These are phyloP conservation scores for Leptinotarsa rubiginosa DNA, from an alignment of 2,888 invertebrate genomes.

Conservation along the genomic window DNA sequence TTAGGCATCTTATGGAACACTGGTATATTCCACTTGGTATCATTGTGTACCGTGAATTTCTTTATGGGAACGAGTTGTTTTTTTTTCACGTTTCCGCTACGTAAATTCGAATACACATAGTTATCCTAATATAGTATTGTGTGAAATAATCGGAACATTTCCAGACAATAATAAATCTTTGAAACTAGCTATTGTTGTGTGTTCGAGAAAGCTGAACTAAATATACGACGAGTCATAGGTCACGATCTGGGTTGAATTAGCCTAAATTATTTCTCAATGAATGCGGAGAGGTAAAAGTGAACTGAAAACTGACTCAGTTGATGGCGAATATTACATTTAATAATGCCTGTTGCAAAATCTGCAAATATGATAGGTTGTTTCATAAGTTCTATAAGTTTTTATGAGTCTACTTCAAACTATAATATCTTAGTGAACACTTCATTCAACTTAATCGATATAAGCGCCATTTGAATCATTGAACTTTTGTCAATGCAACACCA, in stretches of 20 bases:
- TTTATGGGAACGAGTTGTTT: background rate
- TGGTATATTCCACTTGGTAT: background rate
- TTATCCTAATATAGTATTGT: conserved; percentile 1
- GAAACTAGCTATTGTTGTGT: conserved; percentile 16
- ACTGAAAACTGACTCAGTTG: background rate
- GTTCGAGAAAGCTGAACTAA: conserved; percentile 22
- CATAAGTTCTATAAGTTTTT: too few relatives aligned
- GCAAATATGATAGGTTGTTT: too few relatives aligned
- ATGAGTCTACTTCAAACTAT: too few relatives aligned
- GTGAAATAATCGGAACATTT: conserved; percentile 17
- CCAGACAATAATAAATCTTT: conserved; percentile 7
- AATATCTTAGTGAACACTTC: too few relatives aligned
- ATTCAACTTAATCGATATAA: too few relatives aligned
- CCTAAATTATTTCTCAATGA: conserved; percentile 1
- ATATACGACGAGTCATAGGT: conserved; percentile 7
- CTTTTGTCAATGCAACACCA: too few relatives aligned
- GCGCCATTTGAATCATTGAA: too few relatives aligned
- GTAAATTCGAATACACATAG: conserved; percentile 1
- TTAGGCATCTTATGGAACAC: background rate
- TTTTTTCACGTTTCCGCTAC: conserved; percentile 1
- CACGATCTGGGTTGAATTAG: background rate
- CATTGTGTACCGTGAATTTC: background rate
- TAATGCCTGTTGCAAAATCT: background rate
- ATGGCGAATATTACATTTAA: background rate
- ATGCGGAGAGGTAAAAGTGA: conserved; percentile 1